These are phyloP conservation scores for Hystrix cristata DNA, from an alignment of 2,113 vertebrate species.

Conservation along the genomic window DNA sequence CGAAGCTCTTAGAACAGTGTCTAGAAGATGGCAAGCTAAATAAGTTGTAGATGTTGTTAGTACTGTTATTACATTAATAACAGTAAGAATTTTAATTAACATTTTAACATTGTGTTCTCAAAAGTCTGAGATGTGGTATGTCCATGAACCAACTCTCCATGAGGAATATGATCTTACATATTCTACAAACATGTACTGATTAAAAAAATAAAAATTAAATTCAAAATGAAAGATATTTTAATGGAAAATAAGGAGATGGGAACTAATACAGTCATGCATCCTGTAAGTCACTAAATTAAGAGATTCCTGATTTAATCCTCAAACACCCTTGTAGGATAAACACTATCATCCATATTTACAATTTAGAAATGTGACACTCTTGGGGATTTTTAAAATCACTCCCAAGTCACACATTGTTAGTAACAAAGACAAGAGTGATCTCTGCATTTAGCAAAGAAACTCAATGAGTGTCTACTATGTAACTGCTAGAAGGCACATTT, in stretches of 20 bases:
- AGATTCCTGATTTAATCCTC: slow-evolving; percentile 8
- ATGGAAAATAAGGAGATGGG: neutral
- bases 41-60: neutral
- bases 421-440: neutral
- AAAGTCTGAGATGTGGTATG: neutral
- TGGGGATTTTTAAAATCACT: neutral
- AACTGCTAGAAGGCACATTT: neutral
- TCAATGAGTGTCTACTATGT: neutral
- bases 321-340: neutral
- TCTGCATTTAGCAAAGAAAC: neutral
- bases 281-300: neutral
- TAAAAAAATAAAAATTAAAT: neutral
- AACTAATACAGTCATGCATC: neutral
- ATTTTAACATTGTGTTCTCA: neutral
- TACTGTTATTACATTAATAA: neutral
- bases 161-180: neutral
- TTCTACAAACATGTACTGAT: neutral
- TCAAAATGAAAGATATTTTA: slow-evolving; percentile 14
- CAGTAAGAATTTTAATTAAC: neutral
- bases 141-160: neutral
- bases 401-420: neutral
- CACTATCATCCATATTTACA: neutral
- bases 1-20: neutral
- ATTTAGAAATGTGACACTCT: neutral
- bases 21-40: neutral